Percentiles rank a stretch among this genome's conserved stretches.
Evolutionary conservation across 2,113 vertebrate genomes (phyloP).

Genomic region (Thamnophis sirtalis): DNA sequence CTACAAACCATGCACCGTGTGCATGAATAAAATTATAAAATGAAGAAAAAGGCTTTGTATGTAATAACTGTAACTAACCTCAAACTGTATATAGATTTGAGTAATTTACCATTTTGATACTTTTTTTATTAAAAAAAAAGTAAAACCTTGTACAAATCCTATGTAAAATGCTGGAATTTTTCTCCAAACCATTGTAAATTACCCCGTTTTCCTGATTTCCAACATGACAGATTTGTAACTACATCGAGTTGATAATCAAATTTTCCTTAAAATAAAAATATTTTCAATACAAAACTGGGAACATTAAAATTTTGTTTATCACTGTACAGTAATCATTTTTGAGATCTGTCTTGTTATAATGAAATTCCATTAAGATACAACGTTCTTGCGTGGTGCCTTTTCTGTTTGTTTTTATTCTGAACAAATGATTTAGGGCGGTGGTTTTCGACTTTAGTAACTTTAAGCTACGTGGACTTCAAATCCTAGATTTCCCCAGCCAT

Average conservation of each 20-base stretch:
- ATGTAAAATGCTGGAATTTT: conserved; percentile 55
- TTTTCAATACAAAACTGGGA: conserved; percentile 51
- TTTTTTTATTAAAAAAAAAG: conserved; percentile 64
- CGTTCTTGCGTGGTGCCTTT: conserved; percentile 61
- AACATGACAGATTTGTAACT: conserved; percentile 58
- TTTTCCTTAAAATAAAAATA: conserved; percentile 51
- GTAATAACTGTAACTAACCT: conserved; percentile 67
- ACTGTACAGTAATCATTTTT: conserved; percentile 55
- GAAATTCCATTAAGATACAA: conserved; percentile 52
- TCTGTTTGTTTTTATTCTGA: conserved; percentile 52
- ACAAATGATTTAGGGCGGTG: conserved; percentile 31
- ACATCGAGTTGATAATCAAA: conserved; percentile 54
- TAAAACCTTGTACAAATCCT: conserved; percentile 60
- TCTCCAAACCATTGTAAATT: conserved; percentile 50
- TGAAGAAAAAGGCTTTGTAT: conserved; percentile 56
- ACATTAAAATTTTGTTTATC: conserved; percentile 54
- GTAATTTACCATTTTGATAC: conserved; percentile 76
- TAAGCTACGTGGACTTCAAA: neutral
- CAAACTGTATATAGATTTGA: conserved; percentile 73
- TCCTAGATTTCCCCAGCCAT: neutral
- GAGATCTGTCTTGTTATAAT: conserved; percentile 60
- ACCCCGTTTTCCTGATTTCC: conserved; percentile 59
- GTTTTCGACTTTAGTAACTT: neutral
- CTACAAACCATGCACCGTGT: conserved; percentile 65
- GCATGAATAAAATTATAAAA: conserved; percentile 51